Base-by-base conservation (phyloP, 2,113 vertebrate species). In the Scortum barcoo region DNA sequence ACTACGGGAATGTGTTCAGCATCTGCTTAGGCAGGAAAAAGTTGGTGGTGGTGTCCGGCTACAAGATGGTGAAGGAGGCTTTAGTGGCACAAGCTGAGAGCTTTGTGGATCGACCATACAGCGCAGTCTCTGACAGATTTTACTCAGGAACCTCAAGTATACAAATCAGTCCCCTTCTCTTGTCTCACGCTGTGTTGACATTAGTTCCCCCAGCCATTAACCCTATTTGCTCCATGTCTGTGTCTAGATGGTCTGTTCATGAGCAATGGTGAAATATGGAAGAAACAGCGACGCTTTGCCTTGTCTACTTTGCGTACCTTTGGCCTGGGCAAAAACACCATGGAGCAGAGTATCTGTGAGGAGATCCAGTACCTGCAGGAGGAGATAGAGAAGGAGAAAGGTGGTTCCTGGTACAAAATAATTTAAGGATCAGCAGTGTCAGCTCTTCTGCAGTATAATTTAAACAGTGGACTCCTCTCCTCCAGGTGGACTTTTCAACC, bases 331-430 rank as follows among this genome's bases (percentile, higher is more conserved):
- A 97, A 95, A 91, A 94, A 72, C 28, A 50, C 80, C 51, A 63
- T 95, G 78, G 96, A 96, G 85, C 84, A 96, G 58, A 85, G 90
- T 42, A 97, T 97, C 58, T 93, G 94, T 87, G 95, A 96, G 58
- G 97, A 97, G 73, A 90, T 90, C 54, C 5, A 0, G 0, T 83
- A 30, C 65, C 94, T 98, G 0, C 71, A 20, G 14, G 94, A 96
- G 0, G 94, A 9, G 0, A 92, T 97, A 0, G 7, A 87, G 36
- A 93, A 94, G 0, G 93, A 96, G 65, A 95, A 92, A 58, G 96
- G 97, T 97, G 20, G 0, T 56, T 16, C 5, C 72, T 3, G 0
- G 3, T 22, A 44, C 0, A 24, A 30, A 19, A 44, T 38, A 28
- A 53, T 1, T 1, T 38, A 1, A 56, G 12, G 22, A 44, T n/a